A percentile compares a stretch with the other conserved stretches of the same genome.
Conservation (phyloP, 1,140 invertebrate genomes). For the Polypedilum pembai region DNA sequence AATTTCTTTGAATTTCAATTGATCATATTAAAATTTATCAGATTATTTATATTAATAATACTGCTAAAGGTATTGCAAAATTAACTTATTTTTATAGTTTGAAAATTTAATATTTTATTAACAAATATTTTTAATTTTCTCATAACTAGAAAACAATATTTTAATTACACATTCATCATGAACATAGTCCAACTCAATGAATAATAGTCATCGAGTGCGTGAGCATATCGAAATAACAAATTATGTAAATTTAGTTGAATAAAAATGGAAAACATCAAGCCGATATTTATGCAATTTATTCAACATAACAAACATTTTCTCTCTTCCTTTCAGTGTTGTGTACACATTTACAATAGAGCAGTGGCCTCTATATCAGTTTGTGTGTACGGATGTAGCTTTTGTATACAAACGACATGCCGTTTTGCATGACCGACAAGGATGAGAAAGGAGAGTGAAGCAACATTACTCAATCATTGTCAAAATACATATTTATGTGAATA, state of each 20-base stretch:
- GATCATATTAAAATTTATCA: no score
- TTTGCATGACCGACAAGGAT: not conserved
- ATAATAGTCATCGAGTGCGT: not conserved
- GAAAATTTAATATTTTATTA: no score
- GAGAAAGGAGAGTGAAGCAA: not conserved
- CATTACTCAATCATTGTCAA: slow-evolving; percentile 28
- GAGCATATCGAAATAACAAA: slow-evolving; percentile 9
- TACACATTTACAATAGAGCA: not conserved
- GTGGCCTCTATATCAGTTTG: not conserved
- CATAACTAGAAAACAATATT: no score
- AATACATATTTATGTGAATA: slow-evolving; percentile 26
- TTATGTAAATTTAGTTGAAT: not conserved
- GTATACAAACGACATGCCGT: not conserved
- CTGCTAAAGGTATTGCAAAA: no score
- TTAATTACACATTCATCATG: not conserved
- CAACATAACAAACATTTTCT: slow-evolving; percentile 6
- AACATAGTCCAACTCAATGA: not conserved
- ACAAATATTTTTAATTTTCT: no score
- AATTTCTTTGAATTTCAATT: no score
- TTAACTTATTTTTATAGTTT: no score
- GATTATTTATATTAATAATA: no score
- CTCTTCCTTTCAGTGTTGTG: not conserved
- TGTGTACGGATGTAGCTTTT: not conserved
- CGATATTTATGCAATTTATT: slow-evolving; percentile 19
- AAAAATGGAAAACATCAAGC: slow-evolving; percentile 10